Evolutionary conservation across 2,113 vertebrate species (phyloP).

Genomic region (Anhinga rufa): DNA sequence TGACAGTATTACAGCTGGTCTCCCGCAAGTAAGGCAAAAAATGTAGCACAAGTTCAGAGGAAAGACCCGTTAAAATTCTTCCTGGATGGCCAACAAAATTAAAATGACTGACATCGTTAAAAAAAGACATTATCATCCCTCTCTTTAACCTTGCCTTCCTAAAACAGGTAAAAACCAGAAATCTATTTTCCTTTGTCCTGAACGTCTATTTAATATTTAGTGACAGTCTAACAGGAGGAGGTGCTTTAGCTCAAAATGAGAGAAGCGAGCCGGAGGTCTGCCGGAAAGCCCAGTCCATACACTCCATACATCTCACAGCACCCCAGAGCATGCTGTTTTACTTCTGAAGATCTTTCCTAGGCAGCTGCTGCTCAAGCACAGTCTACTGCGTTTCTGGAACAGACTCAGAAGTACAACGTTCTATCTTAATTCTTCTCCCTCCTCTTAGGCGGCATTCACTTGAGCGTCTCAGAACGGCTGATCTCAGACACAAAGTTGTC

Average conservation of each 20-base stretch:
- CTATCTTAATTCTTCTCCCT: neutral
- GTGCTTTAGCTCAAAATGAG: neutral
- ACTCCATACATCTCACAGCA: neutral
- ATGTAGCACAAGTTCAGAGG: neutral
- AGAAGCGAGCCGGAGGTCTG: neutral
- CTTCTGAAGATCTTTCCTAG: neutral
- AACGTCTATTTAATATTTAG: neutral
- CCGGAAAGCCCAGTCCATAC: neutral
- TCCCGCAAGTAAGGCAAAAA: neutral
- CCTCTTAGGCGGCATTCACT: neutral
- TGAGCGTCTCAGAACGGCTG: constrained; percentile 4
- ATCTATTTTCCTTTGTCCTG: neutral
- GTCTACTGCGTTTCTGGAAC: constrained; percentile 1
- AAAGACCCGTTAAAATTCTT: neutral
- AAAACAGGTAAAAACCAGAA: neutral
- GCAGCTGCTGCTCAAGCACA: neutral
- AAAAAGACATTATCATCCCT: neutral
- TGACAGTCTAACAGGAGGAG: neutral
- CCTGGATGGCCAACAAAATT: neutral
- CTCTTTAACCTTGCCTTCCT: neutral
- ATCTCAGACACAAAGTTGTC: constrained; percentile 4
- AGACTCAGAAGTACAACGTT: neutral
- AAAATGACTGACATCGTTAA: neutral
- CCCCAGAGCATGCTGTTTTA: neutral
- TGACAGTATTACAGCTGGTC: neutral